Evolutionary conservation across 2,113 vertebrate genomes (phyloP).

Genomic region (Brachyhypopomus gauderio): DNA sequence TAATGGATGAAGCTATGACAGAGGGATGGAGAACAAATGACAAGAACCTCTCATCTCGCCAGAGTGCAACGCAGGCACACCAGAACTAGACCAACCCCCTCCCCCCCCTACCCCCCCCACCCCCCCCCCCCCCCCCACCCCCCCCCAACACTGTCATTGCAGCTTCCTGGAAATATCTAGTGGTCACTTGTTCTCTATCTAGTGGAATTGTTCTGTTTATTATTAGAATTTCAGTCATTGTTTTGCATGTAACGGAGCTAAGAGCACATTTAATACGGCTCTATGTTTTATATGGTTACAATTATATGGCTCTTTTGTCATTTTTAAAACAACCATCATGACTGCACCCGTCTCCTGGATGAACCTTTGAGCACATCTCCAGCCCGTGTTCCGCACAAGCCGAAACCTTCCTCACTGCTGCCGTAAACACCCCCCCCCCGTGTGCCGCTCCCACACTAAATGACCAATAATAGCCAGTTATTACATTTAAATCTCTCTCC

Average conservation of each 20-base stretch:
- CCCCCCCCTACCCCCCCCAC: no score
- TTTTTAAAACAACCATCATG: conserved; percentile 16
- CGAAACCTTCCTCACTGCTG: conserved; percentile 8
- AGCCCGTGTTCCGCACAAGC: conserved; percentile 33
- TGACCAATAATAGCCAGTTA: conserved; percentile 84
- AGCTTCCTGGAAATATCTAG: background rate
- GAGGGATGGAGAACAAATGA: conserved; percentile 17
- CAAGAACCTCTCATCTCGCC: background rate
- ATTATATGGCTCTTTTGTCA: background rate
- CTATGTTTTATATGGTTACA: background rate
- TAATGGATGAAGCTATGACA: background rate
- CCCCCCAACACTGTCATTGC: no score
- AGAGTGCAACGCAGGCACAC: background rate
- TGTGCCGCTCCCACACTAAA: conserved; percentile 54
- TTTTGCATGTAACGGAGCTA: no score
- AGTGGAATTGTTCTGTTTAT: background rate
- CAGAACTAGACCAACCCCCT: background rate
- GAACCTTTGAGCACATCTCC: conserved; percentile 64
- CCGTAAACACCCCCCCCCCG: conserved; percentile 63
- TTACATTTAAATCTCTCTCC: conserved; percentile 77
- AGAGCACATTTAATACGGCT: background rate
- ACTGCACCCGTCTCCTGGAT: conserved; percentile 36
- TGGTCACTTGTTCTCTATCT: background rate
- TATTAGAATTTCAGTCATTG: no score
- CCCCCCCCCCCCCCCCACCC: no score